A percentile compares a stretch with the other conserved stretches of the same genome.
These are phyloP conservation scores for Gopherus evgoodei DNA, from an alignment of 2,113 vertebrate genomes.

Conservation along the genomic window DNA sequence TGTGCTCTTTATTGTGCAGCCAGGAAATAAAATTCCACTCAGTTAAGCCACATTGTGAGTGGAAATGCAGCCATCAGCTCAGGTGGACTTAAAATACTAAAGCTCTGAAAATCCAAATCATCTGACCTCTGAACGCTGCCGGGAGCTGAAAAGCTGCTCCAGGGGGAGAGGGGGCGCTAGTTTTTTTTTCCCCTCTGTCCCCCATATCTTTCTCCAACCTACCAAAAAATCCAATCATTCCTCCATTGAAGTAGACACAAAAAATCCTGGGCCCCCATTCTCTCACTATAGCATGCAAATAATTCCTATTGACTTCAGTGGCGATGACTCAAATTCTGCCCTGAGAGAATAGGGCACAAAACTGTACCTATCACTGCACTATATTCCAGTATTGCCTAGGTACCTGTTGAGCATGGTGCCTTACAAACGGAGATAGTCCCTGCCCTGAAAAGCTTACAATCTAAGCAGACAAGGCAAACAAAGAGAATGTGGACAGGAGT, in stretches of 20 bases:
- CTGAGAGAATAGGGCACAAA: background rate
- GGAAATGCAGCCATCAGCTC: constrained; percentile 40
- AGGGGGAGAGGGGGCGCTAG: background rate
- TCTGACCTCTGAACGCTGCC: background rate
- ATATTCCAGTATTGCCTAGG: background rate
- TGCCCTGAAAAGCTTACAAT: background rate
- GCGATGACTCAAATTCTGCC: background rate
- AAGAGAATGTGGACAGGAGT: background rate
- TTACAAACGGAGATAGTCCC: background rate
- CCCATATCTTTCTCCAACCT: background rate
- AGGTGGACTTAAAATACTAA: constrained; percentile 6
- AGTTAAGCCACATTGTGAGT: constrained; percentile 50
- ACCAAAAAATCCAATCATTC: background rate
- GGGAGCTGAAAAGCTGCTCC: background rate
- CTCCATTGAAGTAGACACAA: background rate
- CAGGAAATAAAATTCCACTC: constrained; percentile 65
- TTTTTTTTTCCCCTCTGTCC: background rate
- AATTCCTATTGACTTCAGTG: background rate
- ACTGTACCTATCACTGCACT: background rate
- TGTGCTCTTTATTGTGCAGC: constrained; percentile 56
- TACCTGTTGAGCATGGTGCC: background rate
- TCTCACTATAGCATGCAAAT: background rate
- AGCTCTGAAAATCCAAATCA: constrained; percentile 37
- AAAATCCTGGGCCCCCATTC: rapidly evolving
- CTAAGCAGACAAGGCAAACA: background rate